Conservation (phyloP, 2,888 invertebrate genomes). For the Falcaria lacertinaria region DNA sequence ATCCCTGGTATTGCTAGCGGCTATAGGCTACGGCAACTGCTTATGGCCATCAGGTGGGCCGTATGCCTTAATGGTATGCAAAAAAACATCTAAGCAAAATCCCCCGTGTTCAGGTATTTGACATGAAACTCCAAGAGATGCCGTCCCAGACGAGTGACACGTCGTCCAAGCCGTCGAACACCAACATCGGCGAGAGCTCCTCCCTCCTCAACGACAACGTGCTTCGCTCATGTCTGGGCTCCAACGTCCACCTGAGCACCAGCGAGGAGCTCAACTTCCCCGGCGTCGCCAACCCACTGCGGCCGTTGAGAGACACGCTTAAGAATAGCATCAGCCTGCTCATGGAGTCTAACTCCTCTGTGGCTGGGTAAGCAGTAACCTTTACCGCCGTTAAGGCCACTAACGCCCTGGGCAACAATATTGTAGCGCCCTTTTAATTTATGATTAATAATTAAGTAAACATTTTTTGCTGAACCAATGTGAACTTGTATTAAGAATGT, state of each 20-base stretch:
- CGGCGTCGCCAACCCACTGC: slow-evolving; percentile 52
- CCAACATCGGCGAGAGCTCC: slow-evolving; percentile 29
- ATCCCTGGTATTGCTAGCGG: no score
- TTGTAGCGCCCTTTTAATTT: no score
- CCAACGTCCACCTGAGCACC: slow-evolving; percentile 58
- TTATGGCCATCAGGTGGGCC: no score
- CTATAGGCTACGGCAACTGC: no score
- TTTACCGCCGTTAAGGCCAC: no score
- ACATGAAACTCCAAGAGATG: slow-evolving; percentile 62
- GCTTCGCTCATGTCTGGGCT: slow-evolving; percentile 57
- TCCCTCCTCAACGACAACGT: slow-evolving; percentile 51
- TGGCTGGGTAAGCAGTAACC: slow-evolving; percentile 36
- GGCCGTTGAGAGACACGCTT: slow-evolving; percentile 62
- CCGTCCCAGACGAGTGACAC: slow-evolving; percentile 47
- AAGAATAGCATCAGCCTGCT: slow-evolving; percentile 69
- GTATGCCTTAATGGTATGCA: no score
- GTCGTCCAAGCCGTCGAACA: slow-evolving; percentile 26
- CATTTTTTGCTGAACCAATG: no score
- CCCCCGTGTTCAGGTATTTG: slow-evolving; percentile 53
- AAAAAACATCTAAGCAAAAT: no score
- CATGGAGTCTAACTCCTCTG: slow-evolving; percentile 57
- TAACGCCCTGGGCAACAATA: no score
- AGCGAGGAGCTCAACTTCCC: slow-evolving; percentile 61
- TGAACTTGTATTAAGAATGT: no score
- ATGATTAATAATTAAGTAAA: no score